phyloP scores from a whole-genome alignment of 1,140 invertebrate genomes.

The Formica exsecta region DNA sequence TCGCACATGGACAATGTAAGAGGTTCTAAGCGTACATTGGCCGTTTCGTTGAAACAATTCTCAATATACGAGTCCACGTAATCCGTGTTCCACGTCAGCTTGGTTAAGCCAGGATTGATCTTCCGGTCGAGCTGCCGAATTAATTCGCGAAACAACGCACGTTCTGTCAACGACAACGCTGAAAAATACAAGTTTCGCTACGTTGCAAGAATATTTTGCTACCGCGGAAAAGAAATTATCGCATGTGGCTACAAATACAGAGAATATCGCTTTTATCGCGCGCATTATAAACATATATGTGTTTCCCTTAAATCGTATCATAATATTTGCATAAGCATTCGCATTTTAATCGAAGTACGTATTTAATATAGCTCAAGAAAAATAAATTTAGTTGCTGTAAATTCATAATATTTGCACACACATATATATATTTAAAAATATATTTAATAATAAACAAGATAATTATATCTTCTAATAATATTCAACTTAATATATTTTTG shows the following conservation, averaged over 20 bases:
- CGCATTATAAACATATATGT: neutral
- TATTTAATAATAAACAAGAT: neutral
- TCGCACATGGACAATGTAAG: slow-evolving; percentile 20
- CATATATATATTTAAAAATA: too few species aligned
- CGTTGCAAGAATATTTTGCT: slow-evolving; percentile 46
- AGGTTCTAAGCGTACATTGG: slow-evolving; percentile 86
- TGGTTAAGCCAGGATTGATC: slow-evolving; percentile 92
- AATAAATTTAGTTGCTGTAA: slow-evolving; percentile 16
- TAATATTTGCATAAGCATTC: slow-evolving; percentile 40
- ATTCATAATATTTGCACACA: neutral
- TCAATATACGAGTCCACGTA: slow-evolving; percentile 92
- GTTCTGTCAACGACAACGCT: slow-evolving; percentile 87
- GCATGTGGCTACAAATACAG: slow-evolving; percentile 8
- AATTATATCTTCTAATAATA: neutral
- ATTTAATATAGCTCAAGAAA: neutral
- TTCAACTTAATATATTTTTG: neutral
- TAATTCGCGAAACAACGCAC: slow-evolving; percentile 87
- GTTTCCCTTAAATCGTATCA: slow-evolving; percentile 27
- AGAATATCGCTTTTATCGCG: slow-evolving; percentile 30
- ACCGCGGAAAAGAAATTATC: neutral
- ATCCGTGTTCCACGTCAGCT: slow-evolving; percentile 92
- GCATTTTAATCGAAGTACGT: neutral
- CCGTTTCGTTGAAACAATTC: slow-evolving; percentile 90
- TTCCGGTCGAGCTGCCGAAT: slow-evolving; percentile 90
- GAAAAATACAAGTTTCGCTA: slow-evolving; percentile 70